A percentile compares a stretch with the other conserved stretches of the same genome.
Conservation (phyloP, 1,140 invertebrate species). For the Oncopeltus fasciatus region DNA sequence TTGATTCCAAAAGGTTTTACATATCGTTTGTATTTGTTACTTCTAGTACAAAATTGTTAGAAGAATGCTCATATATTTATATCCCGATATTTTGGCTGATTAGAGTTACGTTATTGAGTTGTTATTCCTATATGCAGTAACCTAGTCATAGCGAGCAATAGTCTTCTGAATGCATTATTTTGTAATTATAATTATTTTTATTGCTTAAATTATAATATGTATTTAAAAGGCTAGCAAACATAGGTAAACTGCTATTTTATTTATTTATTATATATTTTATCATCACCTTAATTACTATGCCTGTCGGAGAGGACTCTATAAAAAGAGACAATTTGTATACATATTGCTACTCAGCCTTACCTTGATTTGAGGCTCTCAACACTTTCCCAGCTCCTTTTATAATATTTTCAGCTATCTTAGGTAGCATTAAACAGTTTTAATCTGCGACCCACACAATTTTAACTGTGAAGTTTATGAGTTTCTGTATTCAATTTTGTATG, state of each 20-base stretch:
- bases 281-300: too few species aligned
- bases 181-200: conserved; percentile 16
- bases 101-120: background rate
- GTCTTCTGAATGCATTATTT: conserved; percentile 5
- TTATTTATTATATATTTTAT: too few species aligned
- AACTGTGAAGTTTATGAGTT: background rate
- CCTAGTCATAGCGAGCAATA: conserved; percentile 9
- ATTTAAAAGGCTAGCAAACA: conserved; percentile 7
- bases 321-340: too few species aligned
- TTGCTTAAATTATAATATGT: conserved; percentile 13
- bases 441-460: too few species aligned
- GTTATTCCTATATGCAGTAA: conserved; percentile 16
- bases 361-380: too few species aligned
- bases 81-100: conserved; percentile 5
- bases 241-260: conserved; percentile 6
- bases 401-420: too few species aligned
- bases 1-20: background rate
- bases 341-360: too few species aligned
- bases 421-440: too few species aligned
- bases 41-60: conserved; percentile 12
- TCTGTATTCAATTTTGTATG: background rate
- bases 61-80: conserved; percentile 13
- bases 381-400: too few species aligned
- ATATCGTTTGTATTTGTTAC: conserved; percentile 4
- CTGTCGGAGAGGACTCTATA: too few species aligned